Evolutionary conservation across 2,113 vertebrate species (phyloP).

Genomic region (Morone chrysops): DNA sequence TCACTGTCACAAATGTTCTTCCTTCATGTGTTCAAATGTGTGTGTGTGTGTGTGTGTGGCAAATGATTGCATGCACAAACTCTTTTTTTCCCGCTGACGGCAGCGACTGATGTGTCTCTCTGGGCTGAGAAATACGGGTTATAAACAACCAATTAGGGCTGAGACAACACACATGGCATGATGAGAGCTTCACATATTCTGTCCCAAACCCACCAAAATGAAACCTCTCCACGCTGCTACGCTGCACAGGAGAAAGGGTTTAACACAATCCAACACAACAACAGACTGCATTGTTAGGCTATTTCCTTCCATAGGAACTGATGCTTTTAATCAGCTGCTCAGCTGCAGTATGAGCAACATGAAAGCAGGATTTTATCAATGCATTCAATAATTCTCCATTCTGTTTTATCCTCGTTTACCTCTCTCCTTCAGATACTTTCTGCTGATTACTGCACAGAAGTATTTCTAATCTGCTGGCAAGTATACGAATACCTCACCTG

Average conservation of each 20-base stretch:
- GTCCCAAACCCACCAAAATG: slow-evolving; percentile 12
- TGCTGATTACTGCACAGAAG: not conserved
- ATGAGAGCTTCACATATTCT: slow-evolving; percentile 54
- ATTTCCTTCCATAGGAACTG: not conserved
- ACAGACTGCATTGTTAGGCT: not conserved
- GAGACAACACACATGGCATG: slow-evolving; percentile 24
- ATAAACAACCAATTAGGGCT: slow-evolving; percentile 51
- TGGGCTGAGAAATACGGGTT: slow-evolving; percentile 43
- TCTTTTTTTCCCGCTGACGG: slow-evolving; percentile 14
- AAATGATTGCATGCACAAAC: not conserved
- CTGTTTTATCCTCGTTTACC: not conserved
- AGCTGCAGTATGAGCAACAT: not conserved
- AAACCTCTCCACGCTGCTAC: slow-evolving; percentile 40
- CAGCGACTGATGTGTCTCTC: slow-evolving; percentile 28
- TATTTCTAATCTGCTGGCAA: slow-evolving; percentile 8
- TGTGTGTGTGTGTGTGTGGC: not conserved
- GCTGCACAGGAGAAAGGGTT: slow-evolving; percentile 17
- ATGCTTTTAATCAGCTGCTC: not conserved
- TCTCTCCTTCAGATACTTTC: not conserved
- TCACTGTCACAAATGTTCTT: not conserved
- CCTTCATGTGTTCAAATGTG: slow-evolving; percentile 3
- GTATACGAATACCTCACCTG: not conserved
- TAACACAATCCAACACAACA: slow-evolving; percentile 16
- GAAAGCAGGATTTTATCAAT: not conserved
- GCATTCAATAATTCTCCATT: not conserved